Evolutionary conservation across 2,113 vertebrate species (phyloP).

Genomic region (Gasterosteus nipponicus): DNA sequence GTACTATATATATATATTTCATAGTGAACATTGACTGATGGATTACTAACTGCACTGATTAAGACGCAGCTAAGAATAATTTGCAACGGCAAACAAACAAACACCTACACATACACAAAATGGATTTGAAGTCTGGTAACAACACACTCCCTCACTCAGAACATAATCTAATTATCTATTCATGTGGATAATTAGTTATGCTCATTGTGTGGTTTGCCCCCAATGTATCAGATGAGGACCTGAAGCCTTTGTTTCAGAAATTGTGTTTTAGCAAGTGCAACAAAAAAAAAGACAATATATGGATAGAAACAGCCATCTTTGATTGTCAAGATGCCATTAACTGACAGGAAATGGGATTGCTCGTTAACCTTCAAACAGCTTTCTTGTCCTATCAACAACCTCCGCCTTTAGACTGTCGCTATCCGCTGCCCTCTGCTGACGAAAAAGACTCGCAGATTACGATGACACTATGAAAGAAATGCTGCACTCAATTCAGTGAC

Average conservation of each 20-base stretch:
- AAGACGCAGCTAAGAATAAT: slow-evolving; percentile 8
- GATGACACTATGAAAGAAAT: slow-evolving; percentile 18
- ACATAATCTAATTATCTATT: slow-evolving; percentile 12
- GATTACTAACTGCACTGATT: slow-evolving; percentile 4
- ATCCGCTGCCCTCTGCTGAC: slow-evolving; percentile 25
- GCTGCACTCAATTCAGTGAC: neutral
- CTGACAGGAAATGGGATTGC: slow-evolving; percentile 40
- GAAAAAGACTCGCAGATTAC: slow-evolving; percentile 30
- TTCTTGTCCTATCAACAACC: slow-evolving; percentile 36
- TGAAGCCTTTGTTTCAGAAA: neutral
- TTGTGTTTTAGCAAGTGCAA: neutral
- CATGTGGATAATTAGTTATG: slow-evolving; percentile 2
- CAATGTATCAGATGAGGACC: neutral
- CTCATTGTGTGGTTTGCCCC: neutral
- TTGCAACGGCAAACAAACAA: slow-evolving; percentile 15
- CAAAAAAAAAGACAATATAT: neutral
- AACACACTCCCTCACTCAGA: slow-evolving; percentile 11
- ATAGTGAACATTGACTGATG: neutral
- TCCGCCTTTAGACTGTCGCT: slow-evolving; percentile 24
- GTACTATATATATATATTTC: neutral
- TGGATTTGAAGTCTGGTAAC: neutral
- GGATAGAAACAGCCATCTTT: neutral
- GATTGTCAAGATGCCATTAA: slow-evolving; percentile 1
- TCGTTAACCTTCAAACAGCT: slow-evolving; percentile 45
- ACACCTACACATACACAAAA: neutral